Evolutionary conservation across 2,797 vertebrate genomes (phyloP).

Genomic region (Gymnodraco acuticeps): DNA sequence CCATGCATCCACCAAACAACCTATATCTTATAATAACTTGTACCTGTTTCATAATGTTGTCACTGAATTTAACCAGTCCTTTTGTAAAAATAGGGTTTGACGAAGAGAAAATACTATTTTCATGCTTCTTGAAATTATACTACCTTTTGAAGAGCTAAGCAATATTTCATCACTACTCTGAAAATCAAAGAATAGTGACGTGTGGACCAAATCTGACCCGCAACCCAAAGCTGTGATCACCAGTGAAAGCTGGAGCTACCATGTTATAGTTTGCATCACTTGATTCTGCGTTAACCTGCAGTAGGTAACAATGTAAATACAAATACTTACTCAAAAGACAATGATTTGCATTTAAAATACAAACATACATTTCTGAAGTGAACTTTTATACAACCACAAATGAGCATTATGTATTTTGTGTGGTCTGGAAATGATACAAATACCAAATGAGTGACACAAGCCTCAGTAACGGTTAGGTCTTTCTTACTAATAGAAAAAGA

Average conservation of each 20-base stretch:
- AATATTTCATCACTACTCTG: not conserved
- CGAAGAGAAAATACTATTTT: not conserved
- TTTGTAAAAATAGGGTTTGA: not conserved
- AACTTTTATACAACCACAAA: not conserved
- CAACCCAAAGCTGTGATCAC: no score
- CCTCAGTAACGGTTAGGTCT: not conserved
- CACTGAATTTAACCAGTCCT: not conserved
- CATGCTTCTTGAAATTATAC: not conserved
- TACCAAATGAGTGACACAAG: not conserved
- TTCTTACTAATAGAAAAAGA: not conserved
- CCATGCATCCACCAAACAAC: not conserved
- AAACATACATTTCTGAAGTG: no score
- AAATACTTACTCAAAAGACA: not conserved
- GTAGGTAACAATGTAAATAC: not conserved
- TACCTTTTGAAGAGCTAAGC: not conserved
- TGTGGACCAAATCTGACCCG: no score
- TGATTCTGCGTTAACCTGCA: not conserved
- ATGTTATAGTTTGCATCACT: not conserved
- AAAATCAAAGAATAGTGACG: not conserved
- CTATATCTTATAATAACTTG: not conserved
- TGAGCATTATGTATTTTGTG: not conserved
- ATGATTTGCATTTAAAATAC: not conserved
- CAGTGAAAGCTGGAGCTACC: not conserved
- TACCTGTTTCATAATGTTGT: not conserved
- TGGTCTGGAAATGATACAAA: not conserved